These are phyloP conservation scores for Lethenteron camtschaticum DNA, from an alignment of 2,113 vertebrate species.

Conservation along the genomic window DNA sequence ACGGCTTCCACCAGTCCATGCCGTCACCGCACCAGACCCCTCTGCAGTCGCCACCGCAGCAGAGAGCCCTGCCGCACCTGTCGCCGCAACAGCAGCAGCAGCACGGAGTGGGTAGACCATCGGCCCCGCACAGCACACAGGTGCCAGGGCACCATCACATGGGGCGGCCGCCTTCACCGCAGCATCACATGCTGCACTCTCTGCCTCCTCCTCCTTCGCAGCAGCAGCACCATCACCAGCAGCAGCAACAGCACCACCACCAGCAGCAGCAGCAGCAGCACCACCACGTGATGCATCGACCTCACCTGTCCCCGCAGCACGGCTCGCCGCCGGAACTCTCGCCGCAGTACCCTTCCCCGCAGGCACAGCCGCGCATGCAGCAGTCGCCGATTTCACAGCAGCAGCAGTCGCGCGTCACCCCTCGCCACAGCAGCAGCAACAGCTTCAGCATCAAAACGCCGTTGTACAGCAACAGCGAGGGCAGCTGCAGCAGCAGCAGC, in stretches of 20 bases:
- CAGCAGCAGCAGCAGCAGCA: slow-evolving; percentile 1
- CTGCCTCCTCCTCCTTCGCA: background rate
- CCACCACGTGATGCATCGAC: slow-evolving; percentile 1
- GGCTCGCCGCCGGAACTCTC: slow-evolving; percentile 1
- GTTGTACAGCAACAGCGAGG: no score
- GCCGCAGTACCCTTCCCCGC: slow-evolving; percentile 1
- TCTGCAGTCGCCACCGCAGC: no score
- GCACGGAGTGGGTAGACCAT: no score
- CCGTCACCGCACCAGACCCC: no score
- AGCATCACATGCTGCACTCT: background rate
- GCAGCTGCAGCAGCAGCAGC: background rate
- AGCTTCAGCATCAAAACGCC: background rate
- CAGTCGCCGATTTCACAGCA: background rate
- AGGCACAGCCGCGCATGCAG: background rate
- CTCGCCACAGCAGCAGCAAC: background rate
- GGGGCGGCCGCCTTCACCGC: slow-evolving; percentile 1
- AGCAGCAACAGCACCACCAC: slow-evolving; percentile 1
- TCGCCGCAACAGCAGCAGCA: no score
- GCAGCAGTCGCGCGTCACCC: background rate
- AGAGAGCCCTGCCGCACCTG: no score
- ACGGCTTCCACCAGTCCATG: no score
- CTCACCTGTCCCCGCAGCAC: background rate
- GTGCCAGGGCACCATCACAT: background rate
- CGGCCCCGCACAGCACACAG: no score
- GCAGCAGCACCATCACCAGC: slow-evolving; percentile 2